These are phyloP conservation scores for Dryococelus australis DNA, from an alignment of 2,888 invertebrate genomes.

Conservation along the genomic window DNA sequence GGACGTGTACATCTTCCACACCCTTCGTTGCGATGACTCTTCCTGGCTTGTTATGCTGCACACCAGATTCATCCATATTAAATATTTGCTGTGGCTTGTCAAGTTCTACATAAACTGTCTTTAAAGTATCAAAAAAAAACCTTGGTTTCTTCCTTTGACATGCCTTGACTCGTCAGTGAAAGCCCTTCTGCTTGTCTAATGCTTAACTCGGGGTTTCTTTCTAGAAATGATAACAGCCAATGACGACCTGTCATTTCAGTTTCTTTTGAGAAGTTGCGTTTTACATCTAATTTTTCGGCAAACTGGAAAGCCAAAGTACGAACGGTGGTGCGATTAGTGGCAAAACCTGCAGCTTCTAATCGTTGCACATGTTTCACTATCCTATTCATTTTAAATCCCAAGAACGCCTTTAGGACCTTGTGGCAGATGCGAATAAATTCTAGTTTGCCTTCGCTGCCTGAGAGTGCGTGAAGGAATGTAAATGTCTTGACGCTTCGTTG, in stretches of 20 bases:
- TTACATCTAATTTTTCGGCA: background rate
- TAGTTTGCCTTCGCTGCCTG: background rate
- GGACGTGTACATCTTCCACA: background rate
- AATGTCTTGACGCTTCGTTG: background rate
- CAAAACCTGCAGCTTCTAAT: background rate
- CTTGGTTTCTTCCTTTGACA: background rate
- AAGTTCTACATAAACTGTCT: background rate
- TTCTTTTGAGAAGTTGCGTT: background rate
- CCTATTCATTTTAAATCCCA: background rate
- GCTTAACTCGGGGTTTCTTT: background rate
- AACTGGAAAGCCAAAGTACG: background rate
- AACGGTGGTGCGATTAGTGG: background rate
- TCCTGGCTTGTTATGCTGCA: background rate
- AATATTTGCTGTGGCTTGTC: background rate
- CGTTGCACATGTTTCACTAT: background rate
- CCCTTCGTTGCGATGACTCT: background rate
- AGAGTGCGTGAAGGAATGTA: background rate
- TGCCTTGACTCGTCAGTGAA: background rate
- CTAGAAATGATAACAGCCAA: background rate
- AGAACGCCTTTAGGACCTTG: background rate
- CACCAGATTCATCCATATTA: background rate
- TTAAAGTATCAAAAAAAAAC: background rate
- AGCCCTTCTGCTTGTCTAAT: background rate
- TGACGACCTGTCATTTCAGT: background rate
- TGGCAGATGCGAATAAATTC: background rate